A percentile compares a stretch with the other conserved stretches of the same genome.
These are phyloP conservation scores for Diplazon laetatorius DNA, from an alignment of 2,888 invertebrate species.

Conservation along the genomic window DNA sequence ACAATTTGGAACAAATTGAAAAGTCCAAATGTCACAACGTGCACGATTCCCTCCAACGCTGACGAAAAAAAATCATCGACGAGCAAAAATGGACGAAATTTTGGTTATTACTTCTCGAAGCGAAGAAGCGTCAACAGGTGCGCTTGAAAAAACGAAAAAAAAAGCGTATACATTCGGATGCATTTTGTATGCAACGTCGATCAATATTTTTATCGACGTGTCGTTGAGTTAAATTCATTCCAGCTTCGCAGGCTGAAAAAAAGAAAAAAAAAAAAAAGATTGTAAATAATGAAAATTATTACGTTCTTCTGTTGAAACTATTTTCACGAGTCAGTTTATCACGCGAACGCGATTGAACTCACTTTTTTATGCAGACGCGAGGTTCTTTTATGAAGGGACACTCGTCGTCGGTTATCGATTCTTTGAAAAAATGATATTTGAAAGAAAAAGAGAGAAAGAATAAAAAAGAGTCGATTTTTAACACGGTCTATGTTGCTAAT, in stretches of 20 bases:
- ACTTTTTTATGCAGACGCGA: too few relatives aligned
- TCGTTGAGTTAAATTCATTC: constrained; percentile 2
- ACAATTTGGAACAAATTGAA: constrained; percentile 78
- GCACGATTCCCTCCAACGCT: constrained; percentile 58
- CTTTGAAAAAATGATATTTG: too few relatives aligned
- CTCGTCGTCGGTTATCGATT: too few relatives aligned
- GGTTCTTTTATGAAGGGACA: too few relatives aligned
- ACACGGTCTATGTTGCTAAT: too few relatives aligned
- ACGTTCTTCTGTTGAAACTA: too few relatives aligned
- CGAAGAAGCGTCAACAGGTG: constrained; percentile 66
- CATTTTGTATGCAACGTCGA: background rate
- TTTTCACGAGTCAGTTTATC: too few relatives aligned
- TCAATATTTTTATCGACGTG: constrained; percentile 6
- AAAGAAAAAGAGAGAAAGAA: too few relatives aligned
- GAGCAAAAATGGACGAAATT: constrained; percentile 71
- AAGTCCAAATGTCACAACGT: constrained; percentile 68
- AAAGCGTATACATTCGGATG: background rate
- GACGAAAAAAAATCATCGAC: constrained; percentile 67
- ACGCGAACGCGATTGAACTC: too few relatives aligned
- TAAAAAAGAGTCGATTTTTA: too few relatives aligned
- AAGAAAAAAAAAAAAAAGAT: background rate
- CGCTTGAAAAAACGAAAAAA: too few relatives aligned
- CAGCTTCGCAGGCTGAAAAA: background rate
- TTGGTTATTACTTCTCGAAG: constrained; percentile 76
- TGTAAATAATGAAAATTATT: too few relatives aligned